Percentiles rank a stretch among this genome's conserved stretches.
phyloP scores from a whole-genome alignment of 2,888 invertebrate species.

The Spodoptera exigua region DNA sequence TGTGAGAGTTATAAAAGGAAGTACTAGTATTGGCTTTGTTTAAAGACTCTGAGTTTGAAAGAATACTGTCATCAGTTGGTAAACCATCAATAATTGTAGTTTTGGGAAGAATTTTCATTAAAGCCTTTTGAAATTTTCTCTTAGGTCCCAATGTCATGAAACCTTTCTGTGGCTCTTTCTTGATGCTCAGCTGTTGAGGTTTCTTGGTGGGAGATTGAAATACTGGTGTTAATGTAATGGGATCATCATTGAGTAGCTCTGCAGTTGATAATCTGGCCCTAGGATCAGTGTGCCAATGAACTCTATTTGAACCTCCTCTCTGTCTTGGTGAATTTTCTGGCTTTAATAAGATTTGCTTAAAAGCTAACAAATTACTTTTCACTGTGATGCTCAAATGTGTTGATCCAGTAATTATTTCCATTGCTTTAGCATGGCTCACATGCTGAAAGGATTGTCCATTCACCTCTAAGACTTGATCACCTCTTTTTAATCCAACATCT shows the following conservation, averaged over 20 bases:
- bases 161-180: constrained; percentile 92
- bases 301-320: constrained; percentile 91
- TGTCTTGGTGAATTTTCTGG: constrained; percentile 95
- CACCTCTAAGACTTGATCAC: constrained; percentile 99
- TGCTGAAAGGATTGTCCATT: constrained; percentile 99
- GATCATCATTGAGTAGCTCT: constrained; percentile 90
- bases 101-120: constrained; percentile 96
- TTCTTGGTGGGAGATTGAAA: constrained; percentile 89
- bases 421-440: constrained; percentile 96
- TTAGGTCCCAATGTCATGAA: constrained; percentile 97
- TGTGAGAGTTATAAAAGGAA: constrained; percentile 94
- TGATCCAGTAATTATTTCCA: constrained; percentile 97
- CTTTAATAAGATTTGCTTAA: constrained; percentile 91
- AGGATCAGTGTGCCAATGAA: constrained; percentile 91
- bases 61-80: constrained; percentile 91
- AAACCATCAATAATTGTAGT: constrained; percentile 92
- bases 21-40: constrained; percentile 84
- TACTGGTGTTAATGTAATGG: constrained; percentile 81
- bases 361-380: constrained; percentile 98
- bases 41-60: constrained; percentile 89
- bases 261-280: constrained; percentile 94
- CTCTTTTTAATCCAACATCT: constrained; percentile 98
- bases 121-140: constrained; percentile 94
- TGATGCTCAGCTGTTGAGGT: constrained; percentile 88
- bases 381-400: constrained; percentile 99